Percentiles rank a stretch among this genome's conserved stretches.
Conservation (phyloP, 1,140 invertebrate genomes). For the Brachionus asplanchnoidis region DNA sequence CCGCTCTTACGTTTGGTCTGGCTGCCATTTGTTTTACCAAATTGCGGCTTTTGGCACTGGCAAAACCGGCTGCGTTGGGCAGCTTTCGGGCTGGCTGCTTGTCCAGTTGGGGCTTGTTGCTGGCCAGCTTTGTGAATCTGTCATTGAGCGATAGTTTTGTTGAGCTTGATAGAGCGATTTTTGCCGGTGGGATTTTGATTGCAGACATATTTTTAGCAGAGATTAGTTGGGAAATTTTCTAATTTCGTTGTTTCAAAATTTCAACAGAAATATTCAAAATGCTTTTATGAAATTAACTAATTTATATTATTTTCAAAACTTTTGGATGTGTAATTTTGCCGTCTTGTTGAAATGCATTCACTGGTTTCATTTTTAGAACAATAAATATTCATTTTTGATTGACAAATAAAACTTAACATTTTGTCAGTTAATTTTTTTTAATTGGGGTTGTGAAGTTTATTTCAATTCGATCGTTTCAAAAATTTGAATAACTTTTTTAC, state of each 20-base stretch:
- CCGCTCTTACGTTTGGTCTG: slow-evolving; percentile 58
- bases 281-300: neutral
- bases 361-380: neutral
- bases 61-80: slow-evolving; percentile 47
- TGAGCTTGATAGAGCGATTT: slow-evolving; percentile 55
- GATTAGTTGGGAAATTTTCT: neutral
- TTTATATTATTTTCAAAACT: neutral
- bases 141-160: slow-evolving; percentile 55
- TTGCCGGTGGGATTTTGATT: slow-evolving; percentile 45
- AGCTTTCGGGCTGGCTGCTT: slow-evolving; percentile 41
- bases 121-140: slow-evolving; percentile 47
- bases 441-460: no score
- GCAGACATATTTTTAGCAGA: neutral
- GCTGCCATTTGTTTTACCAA: slow-evolving; percentile 61
- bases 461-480: no score
- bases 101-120: slow-evolving; percentile 48
- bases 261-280: neutral
- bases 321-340: neutral
- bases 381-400: neutral
- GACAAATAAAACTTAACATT: neutral
- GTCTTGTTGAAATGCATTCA: neutral
- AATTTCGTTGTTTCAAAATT: slow-evolving; percentile 2
- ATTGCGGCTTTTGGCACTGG: slow-evolving; percentile 56
- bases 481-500: no score
- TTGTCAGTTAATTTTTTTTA: neutral